Conservation (phyloP, 2,113 vertebrate species). For the Aspidoscelis tigris region DNA sequence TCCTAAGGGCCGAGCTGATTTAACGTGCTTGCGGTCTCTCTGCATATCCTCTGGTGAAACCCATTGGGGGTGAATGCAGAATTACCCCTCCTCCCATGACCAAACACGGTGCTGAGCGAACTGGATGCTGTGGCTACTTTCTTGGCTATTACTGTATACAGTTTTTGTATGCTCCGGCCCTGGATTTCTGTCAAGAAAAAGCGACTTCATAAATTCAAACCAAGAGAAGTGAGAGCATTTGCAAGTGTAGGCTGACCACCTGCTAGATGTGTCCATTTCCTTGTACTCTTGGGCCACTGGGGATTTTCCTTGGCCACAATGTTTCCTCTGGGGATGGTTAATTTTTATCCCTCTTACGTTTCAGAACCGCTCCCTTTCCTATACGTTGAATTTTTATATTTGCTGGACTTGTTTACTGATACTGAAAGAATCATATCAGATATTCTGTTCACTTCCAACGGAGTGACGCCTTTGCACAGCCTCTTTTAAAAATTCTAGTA, state of each 20-base stretch:
- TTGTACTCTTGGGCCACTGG: neutral
- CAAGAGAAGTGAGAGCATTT: neutral
- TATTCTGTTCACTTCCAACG: neutral
- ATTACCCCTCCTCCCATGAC: neutral
- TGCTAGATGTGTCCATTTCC: neutral
- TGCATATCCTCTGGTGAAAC: neutral
- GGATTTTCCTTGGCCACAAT: neutral
- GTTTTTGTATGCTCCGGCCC: neutral
- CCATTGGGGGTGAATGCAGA: neutral
- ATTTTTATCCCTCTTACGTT: neutral
- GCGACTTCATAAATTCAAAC: neutral
- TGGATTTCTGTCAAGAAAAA: neutral
- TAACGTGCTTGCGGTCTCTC: neutral
- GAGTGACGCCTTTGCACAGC: slow-evolving; percentile 28
- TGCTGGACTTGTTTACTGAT: neutral
- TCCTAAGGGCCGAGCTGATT: neutral
- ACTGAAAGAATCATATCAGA: neutral
- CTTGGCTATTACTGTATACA: neutral
- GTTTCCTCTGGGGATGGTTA: neutral
- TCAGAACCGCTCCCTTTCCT: slow-evolving; percentile 17
- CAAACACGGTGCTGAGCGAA: neutral
- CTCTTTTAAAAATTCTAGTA: neutral
- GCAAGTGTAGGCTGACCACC: neutral
- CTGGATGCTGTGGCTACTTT: neutral
- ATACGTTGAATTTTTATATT: rapidly evolving